phyloP scores from a whole-genome alignment of 2,797 vertebrate genomes.

The Arrhamphus sclerolepis region DNA sequence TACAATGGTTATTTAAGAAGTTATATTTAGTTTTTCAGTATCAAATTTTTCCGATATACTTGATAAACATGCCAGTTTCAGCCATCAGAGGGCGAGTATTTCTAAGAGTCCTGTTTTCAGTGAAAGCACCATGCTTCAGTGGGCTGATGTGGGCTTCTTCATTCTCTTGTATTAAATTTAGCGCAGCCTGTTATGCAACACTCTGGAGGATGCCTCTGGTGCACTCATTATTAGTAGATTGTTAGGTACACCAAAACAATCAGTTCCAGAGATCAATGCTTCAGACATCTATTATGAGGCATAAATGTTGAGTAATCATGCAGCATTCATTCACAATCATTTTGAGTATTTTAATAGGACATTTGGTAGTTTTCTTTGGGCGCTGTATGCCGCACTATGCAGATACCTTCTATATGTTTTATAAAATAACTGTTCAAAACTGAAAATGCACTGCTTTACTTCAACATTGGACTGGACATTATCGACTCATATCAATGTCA shows the following conservation, averaged over 20 bases:
- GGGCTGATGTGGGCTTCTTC: constrained; percentile 73
- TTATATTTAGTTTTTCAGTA: constrained; percentile 15
- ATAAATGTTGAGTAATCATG: constrained; percentile 1
- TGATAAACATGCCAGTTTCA: constrained; percentile 7
- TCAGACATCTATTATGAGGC: background rate
- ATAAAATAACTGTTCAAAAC: constrained; percentile 7
- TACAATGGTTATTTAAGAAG: background rate
- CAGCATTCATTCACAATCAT: constrained; percentile 16
- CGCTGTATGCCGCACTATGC: background rate
- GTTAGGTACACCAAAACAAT: constrained; percentile 57
- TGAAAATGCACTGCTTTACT: too few species aligned
- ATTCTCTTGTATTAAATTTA: constrained; percentile 77
- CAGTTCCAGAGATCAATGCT: background rate
- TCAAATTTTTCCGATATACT: constrained; percentile 8
- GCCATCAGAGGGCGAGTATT: constrained; percentile 20
- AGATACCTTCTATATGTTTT: background rate
- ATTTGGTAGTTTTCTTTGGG: constrained; percentile 11
- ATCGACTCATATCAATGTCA: too few species aligned
- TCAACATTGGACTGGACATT: too few species aligned
- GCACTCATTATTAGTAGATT: constrained; percentile 63
- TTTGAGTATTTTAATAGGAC: background rate
- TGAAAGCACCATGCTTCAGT: constrained; percentile 62
- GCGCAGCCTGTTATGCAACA: constrained; percentile 71
- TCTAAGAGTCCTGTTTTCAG: constrained; percentile 42
- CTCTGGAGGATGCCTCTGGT: constrained; percentile 64